Evolutionary conservation across 2,888 invertebrate genomes (phyloP), one percentile per base, ranked within the genome.

Genomic region (Bimastos eiseni): DNA sequence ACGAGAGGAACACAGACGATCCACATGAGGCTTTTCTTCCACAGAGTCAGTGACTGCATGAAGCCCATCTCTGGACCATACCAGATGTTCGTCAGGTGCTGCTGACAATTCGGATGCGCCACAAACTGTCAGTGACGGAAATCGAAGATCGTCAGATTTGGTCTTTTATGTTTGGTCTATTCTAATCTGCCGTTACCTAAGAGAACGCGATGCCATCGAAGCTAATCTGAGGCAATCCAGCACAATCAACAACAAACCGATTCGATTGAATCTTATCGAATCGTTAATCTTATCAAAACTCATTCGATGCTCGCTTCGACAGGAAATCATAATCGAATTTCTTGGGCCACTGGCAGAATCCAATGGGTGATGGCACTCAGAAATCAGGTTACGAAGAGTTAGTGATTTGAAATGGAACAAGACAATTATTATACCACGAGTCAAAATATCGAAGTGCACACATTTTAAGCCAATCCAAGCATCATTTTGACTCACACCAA

Each of bases 71-170:
- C 96, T 33, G 96, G 95, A 1, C 96, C 97, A 88, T 96, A 95
- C 97, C 97, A 97, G 91, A 96, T 96, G 70, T 96, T 96, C 92
- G 97, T 96, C 92, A 97, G 94, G 88, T 96, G 95, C 95, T 97
- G 96, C 94, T 97, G 97, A 36, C 97, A 96, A 94, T 97, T 97
- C 0, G 97, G 96, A 95, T 97, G 97, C 11, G 97, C 97, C 0
- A 97, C 97, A 93, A 97, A 97, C 93, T 95, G 93, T 6, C 93
- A n/a, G n/a, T 70, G 30, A n/a, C 30, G 13, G 0, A 30, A 70
- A 70, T 70, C 30, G 30, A 55, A 55, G 5, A 24, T 55, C 5
- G 5, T 55, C 30, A n/a, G n/a, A 70, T n/a, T n/a, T 6, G 11
- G n/a, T n/a, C 30, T n/a, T 11, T 70, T n/a, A 6, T 30, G 30